These are phyloP conservation scores for Pan paniscus DNA, from an alignment of 2,113 vertebrate genomes.

Conservation along the genomic window DNA sequence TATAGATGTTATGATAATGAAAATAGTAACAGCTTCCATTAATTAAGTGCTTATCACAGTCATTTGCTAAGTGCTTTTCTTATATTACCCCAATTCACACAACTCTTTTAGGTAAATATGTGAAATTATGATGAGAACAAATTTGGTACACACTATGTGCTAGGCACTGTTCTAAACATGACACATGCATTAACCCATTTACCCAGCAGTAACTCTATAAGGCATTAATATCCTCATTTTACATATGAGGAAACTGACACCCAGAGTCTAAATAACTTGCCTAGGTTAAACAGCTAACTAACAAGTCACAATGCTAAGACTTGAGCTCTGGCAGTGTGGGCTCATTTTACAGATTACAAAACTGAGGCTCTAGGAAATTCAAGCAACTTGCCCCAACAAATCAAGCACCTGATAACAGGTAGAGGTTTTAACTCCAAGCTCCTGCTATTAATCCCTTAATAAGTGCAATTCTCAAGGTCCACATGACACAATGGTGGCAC, in stretches of 20 bases:
- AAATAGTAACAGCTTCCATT: neutral
- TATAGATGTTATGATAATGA: neutral
- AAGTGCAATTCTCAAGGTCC: neutral
- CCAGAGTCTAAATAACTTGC: neutral
- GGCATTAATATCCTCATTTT: neutral
- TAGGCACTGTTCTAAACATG: neutral
- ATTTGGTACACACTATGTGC: neutral
- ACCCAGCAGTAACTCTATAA: neutral
- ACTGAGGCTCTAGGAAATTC: neutral
- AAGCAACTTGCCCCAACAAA: neutral
- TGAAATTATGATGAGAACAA: neutral
- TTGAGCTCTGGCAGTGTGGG: neutral
- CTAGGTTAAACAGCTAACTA: neutral
- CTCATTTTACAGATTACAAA: conserved; percentile 13
- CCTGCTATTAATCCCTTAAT: neutral
- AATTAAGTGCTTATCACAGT: neutral
- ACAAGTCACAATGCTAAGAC: neutral
- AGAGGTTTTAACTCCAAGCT: neutral
- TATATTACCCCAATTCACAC: neutral
- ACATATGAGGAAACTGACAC: conserved; percentile 8
- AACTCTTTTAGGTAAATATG: neutral
- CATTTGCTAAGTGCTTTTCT: neutral
- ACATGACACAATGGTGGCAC: neutral
- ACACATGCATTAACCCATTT: neutral
- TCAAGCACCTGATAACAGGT: neutral